Percentiles rank a stretch among this genome's conserved stretches.
Evolutionary conservation across 2,888 invertebrate species (phyloP).

Genomic region (Drosophila robusta): DNA sequence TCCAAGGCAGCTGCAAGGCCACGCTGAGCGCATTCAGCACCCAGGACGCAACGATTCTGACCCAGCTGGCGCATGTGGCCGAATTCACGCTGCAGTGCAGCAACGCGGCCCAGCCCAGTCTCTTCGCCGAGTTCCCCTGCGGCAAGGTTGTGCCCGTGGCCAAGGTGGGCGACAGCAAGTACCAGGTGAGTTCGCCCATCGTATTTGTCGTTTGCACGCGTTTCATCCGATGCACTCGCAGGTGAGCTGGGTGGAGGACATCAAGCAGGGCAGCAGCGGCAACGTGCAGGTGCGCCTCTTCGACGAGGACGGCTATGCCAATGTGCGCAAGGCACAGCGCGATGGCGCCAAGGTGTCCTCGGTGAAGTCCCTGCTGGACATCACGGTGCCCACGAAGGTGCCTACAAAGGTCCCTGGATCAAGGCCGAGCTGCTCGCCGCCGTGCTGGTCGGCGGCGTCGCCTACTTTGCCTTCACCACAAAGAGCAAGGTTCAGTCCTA

Average conservation of each 20-base stretch:
- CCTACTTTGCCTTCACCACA: slow-evolving; percentile 94
- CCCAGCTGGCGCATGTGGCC: slow-evolving; percentile 95
- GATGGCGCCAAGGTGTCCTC: slow-evolving; percentile 88
- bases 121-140: slow-evolving; percentile 94
- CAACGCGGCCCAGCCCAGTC: slow-evolving; percentile 88
- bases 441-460: slow-evolving; percentile 90
- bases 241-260: slow-evolving; percentile 97
- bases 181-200: slow-evolving; percentile 89
- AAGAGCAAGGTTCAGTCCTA: slow-evolving; percentile 92
- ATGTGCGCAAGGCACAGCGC: slow-evolving; percentile 92
- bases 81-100: slow-evolving; percentile 95
- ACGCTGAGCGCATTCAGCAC: slow-evolving; percentile 94
- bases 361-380: slow-evolving; percentile 89
- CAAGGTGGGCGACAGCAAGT: slow-evolving; percentile 90
- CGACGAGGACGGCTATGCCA: slow-evolving; percentile 96
- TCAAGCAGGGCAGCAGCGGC: slow-evolving; percentile 92
- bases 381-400: slow-evolving; percentile 90
- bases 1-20: slow-evolving; percentile 87
- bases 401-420: slow-evolving; percentile 96
- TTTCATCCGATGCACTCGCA: slow-evolving; percentile 80
- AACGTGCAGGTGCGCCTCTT: slow-evolving; percentile 92
- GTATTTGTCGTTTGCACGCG: too few relatives aligned
- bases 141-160: slow-evolving; percentile 94
- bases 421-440: slow-evolving; percentile 96
- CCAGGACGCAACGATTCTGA: slow-evolving; percentile 95